Evolutionary conservation across 64 coral and sea anemone species (phyloP).

Genomic region (Dendronephthya gigantea): DNA sequence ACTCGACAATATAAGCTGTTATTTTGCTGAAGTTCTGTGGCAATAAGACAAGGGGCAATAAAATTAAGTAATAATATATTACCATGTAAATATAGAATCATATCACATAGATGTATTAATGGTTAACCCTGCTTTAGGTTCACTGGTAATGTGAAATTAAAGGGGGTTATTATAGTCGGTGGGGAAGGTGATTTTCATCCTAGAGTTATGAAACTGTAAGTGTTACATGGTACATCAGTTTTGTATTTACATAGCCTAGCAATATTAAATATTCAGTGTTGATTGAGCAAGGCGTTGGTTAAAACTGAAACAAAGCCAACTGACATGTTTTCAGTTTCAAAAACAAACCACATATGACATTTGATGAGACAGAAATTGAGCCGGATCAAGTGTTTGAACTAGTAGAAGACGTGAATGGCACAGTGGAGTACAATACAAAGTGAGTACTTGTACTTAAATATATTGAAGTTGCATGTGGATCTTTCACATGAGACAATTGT

Average conservation of each 20-base stretch:
- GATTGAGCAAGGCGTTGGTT: not conserved
- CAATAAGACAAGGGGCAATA: too few species aligned
- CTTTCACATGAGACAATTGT: too few species aligned
- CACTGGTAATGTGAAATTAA: slow-evolving; percentile 17
- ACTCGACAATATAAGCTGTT: not conserved
- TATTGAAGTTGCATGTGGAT: too few species aligned
- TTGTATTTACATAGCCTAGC: too few species aligned
- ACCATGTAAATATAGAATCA: not conserved
- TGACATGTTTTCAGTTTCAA: slow-evolving; percentile 35
- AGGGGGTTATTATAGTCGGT: slow-evolving; percentile 71
- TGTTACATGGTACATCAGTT: not conserved
- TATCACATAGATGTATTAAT: too few species aligned
- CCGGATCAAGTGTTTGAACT: slow-evolving; percentile 85
- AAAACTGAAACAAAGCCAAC: not conserved
- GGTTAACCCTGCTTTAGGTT: not conserved
- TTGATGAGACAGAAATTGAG: slow-evolving; percentile 70
- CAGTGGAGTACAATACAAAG: slow-evolving; percentile 78
- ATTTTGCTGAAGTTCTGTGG: not conserved
- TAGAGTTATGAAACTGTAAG: slow-evolving; percentile 64
- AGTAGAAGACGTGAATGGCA: slow-evolving; percentile 67
- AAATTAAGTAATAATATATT: too few species aligned
- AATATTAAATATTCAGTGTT: too few species aligned
- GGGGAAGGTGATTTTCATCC: slow-evolving; percentile 80
- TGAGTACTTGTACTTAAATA: not conserved
- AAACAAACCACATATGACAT: slow-evolving; percentile 88